Evolutionary conservation across 2,797 vertebrate species (phyloP).

Genomic region (Hirundo rustica): DNA sequence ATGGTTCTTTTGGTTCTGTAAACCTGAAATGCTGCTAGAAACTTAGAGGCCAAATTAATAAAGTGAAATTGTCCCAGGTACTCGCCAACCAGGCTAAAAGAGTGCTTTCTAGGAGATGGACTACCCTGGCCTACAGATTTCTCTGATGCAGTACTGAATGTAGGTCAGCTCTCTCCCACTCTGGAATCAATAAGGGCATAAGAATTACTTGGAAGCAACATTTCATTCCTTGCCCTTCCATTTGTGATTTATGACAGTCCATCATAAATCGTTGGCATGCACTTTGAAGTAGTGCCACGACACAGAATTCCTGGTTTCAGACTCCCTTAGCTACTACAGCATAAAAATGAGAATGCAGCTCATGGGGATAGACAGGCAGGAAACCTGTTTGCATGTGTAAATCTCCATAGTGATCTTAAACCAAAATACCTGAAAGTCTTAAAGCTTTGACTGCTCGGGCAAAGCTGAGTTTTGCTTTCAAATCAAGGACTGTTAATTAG

Average conservation of each 20-base stretch:
- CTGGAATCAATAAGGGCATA: not conserved
- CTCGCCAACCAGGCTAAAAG: not conserved
- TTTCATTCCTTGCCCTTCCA: conserved; percentile 28
- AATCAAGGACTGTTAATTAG: not conserved
- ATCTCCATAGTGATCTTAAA: not conserved
- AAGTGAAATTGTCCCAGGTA: not conserved
- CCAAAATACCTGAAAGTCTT: not conserved
- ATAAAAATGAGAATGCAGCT: not conserved
- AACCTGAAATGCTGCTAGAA: conserved; percentile 6
- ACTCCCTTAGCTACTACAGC: not conserved
- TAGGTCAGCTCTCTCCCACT: conserved; percentile 22
- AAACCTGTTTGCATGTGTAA: not conserved
- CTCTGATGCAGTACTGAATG: not conserved
- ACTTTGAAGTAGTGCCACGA: conserved; percentile 11
- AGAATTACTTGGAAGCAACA: conserved; percentile 28
- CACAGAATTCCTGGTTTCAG: conserved; percentile 17
- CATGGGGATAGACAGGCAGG: not conserved
- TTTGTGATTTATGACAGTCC: conserved; percentile 31
- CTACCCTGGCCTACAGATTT: not conserved
- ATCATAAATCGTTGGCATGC: not conserved
- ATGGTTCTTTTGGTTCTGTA: not conserved
- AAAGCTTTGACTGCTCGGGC: not conserved
- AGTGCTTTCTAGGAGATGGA: not conserved
- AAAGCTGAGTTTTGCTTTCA: conserved; percentile 6
- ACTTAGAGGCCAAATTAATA: not conserved